Evolutionary conservation across 2,113 vertebrate genomes (phyloP).

Genomic region (Euleptes europaea): DNA sequence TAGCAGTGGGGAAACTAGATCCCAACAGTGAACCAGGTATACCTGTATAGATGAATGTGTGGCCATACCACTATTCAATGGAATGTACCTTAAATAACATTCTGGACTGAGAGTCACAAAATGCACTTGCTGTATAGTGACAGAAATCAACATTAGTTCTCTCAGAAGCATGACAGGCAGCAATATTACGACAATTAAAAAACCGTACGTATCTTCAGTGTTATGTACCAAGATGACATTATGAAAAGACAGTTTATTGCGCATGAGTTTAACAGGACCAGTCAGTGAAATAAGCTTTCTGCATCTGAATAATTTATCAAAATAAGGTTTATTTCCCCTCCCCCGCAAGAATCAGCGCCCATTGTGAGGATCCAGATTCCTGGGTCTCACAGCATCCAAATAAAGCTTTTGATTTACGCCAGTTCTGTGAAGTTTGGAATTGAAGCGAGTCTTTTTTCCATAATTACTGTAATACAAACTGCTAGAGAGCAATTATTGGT

Average conservation of each 20-base stretch:
- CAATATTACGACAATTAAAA: constrained; percentile 12
- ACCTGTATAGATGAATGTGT: background rate
- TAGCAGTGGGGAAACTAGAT: background rate
- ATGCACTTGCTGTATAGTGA: background rate
- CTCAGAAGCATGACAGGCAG: constrained; percentile 23
- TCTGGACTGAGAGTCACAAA: background rate
- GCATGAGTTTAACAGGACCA: constrained; percentile 65
- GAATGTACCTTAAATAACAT: background rate
- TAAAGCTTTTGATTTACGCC: constrained; percentile 61
- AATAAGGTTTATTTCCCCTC: constrained; percentile 58
- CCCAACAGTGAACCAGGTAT: background rate
- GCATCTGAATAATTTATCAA: constrained; percentile 67
- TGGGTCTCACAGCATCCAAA: constrained; percentile 48
- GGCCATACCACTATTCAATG: background rate
- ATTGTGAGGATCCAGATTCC: constrained; percentile 52
- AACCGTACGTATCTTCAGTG: constrained; percentile 48
- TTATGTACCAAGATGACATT: constrained; percentile 57
- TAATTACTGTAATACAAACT: constrained; percentile 45
- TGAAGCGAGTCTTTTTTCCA: constrained; percentile 40
- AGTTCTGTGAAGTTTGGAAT: constrained; percentile 55
- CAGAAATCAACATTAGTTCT: background rate
- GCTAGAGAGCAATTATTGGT: constrained; percentile 56
- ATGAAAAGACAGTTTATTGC: constrained; percentile 74
- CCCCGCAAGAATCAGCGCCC: constrained; percentile 54
- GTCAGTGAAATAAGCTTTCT: constrained; percentile 62